Base-by-base conservation (phyloP, 30 jellyfish, hydroid and myxozoan species). In the Cassiopea andromeda region DNA sequence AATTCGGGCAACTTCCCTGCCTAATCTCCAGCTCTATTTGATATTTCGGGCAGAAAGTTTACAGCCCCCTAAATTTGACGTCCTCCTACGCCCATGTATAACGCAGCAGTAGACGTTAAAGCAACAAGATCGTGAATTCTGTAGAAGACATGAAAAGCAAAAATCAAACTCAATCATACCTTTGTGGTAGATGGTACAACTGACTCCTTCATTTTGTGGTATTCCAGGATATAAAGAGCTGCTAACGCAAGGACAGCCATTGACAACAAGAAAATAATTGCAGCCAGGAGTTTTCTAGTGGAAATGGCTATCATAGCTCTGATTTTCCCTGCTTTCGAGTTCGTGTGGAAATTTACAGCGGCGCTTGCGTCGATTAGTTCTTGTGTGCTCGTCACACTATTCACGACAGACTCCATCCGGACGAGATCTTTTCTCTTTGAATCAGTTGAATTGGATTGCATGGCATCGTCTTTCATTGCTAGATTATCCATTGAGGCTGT, bases 351-450 rank as follows among this genome's bases (percentile, higher is more conserved):
- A 54, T 16, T 48, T n/a, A 82, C 45, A 1, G 90, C 54, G 1
- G 81, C n/a, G 5, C 73, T 54, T 16, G 80, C 50, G 44, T 73
- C 92, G 58, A 85, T 50, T 27, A 85, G 80, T 18, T 85, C 92
- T 44, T 73, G 78, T n/a, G 92, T 73, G 87, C 92, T 85, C n/a
- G 85, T 73, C 60, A 85, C 86, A 44, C 92, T 85, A 44, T 67
- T 73, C 38, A 60, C 81, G 14, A 83, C 81, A 9, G 92, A 85
- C 44, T 81, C 90, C 90, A 81, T 81, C 1, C 90, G 90, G 48
- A 46, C 90, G 50, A 81, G 90, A 47, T 19, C 79, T 46, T 81
- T 81, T 7, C 79, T 44, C 19, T 69, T 61, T 44, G 81, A 57
- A 15, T 27, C 38, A 57, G 78, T 80, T 80, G 88, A 80, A 80